Evolutionary conservation across 2,113 vertebrate species (phyloP), one percentile per base, ranked within the genome.

Genomic region (Nesogale talazaci): DNA sequence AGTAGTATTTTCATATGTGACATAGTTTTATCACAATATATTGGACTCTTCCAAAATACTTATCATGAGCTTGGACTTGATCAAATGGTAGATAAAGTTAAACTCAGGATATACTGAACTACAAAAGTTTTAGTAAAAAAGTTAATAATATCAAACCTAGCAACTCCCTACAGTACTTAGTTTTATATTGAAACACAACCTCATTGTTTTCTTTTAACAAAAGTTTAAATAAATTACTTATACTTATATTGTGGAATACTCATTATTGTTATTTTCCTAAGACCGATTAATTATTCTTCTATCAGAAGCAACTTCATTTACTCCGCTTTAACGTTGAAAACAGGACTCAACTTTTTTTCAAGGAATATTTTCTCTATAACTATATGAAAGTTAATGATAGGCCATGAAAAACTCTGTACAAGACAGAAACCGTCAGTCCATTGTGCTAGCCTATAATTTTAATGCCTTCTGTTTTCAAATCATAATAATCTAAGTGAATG

Each of bases 291-390:
- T 25, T 57, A 29, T 65, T 20, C 46, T 70, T 91, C 89, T 63
- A 14, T 78, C 57, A 42, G 52, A 38, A 89, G 6, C 36, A 91
- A 61, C 9, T 61, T 86, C 27, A 3, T 4, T 82, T 77, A 36
- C 4, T 87, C 40, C 88, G 31, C 83, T 70, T 1, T 29, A 85
- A 40, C 36, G 93, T 84, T 81, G 56, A 91, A 63, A 91, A 77
- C 25, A 78, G 2, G 25, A 27, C 29, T 65, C 5, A 4, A 29
- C 63, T 23, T 29, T 52, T 65, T 65, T 65, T 65, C 22, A 27
- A 25, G 15, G 10, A 65, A 25, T 65, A 27, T 29, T 27, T 61
- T 29, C 63, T 27, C 63, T 65, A 23, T 65, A 27, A 27, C 22
- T 27, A 65, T 23, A 65, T 27, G 23, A 65, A 65, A 65, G 63